These are phyloP conservation scores for Atethmia centrago DNA, from an alignment of 2,888 invertebrate genomes.

Conservation along the genomic window DNA sequence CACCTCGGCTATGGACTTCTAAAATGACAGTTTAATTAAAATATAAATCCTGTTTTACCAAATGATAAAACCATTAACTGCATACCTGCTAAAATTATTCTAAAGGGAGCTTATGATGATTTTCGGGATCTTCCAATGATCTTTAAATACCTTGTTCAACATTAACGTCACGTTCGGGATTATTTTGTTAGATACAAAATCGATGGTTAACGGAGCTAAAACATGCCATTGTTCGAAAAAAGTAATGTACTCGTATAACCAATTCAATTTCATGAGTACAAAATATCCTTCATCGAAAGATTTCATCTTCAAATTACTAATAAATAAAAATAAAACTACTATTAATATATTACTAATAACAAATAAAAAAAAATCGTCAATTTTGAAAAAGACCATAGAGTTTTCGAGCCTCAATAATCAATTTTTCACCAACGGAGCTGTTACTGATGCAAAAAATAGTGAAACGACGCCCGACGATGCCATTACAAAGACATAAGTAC, in stretches of 20 bases:
- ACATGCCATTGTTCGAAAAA: not conserved
- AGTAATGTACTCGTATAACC: too few relatives aligned
- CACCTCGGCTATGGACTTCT: not conserved
- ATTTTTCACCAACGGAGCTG: not conserved
- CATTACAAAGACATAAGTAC: not conserved
- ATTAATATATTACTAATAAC: too few relatives aligned
- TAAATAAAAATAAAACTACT: too few relatives aligned
- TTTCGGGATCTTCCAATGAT: constrained; percentile 67
- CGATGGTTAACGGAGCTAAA: not conserved
- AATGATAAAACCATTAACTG: constrained; percentile 4
- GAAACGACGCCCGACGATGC: not conserved
- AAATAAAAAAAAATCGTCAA: not conserved
- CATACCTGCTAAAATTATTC: constrained; percentile 58
- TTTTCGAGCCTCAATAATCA: not conserved
- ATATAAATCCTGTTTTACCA: constrained; percentile 4
- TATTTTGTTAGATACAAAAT: constrained; percentile 44
- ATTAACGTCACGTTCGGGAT: constrained; percentile 45
- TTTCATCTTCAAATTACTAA: not conserved
- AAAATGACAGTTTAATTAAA: not conserved
- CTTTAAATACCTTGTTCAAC: constrained; percentile 68
- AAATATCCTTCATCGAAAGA: not conserved
- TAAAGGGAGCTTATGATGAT: constrained; percentile 66
- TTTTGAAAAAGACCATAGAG: not conserved
- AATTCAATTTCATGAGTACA: not conserved
- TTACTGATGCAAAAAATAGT: not conserved